Conservation (phyloP, 2,113 vertebrate genomes). For the Macroglossus sobrinus region DNA sequence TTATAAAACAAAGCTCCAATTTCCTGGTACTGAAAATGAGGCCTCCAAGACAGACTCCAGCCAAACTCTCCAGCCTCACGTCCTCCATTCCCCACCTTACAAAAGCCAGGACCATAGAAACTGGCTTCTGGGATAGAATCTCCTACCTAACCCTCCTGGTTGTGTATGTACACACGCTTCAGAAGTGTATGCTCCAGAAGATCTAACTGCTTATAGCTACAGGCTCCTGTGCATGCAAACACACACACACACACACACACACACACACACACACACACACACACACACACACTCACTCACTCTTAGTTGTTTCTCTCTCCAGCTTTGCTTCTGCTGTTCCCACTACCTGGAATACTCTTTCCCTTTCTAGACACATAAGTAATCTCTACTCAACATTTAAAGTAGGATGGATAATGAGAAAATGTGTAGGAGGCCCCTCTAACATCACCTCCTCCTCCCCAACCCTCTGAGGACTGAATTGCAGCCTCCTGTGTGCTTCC, state of each 20-base stretch:
- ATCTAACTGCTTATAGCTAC: background rate
- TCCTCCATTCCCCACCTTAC: background rate
- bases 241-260: background rate
- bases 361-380: background rate
- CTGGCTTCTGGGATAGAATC: slow-evolving; percentile 84
- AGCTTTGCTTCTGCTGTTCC: background rate
- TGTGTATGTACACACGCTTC: no score
- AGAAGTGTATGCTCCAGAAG: background rate
- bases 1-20: background rate
- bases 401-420: background rate
- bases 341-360: background rate
- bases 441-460: background rate
- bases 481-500: background rate
- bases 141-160: background rate
- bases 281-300: no score
- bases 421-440: background rate
- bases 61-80: background rate
- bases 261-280: no score
- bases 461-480: background rate
- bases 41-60: background rate
- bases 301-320: background rate
- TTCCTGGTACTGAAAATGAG: background rate
- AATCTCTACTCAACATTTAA: background rate
- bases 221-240: no score
- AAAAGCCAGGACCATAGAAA: slow-evolving; percentile 86